Evolutionary conservation across 2,888 invertebrate species (phyloP).

Genomic region (Ormia ochracea): DNA sequence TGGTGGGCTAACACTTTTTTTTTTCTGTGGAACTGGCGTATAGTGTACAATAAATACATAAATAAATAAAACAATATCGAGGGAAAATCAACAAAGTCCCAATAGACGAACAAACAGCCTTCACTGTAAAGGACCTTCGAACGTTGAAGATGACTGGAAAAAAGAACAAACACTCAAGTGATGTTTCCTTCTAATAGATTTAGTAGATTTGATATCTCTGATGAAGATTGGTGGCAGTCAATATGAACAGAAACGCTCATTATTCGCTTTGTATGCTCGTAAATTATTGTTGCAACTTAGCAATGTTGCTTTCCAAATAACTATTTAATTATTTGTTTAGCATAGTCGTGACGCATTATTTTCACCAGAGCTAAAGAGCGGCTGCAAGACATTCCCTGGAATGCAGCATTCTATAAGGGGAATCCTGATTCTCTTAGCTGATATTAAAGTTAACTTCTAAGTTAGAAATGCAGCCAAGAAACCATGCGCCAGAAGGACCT

Average conservation of each 20-base stretch:
- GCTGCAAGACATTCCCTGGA: too few species aligned
- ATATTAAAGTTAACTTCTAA: too few species aligned
- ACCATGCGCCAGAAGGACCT: too few species aligned
- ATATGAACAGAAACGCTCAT: not conserved
- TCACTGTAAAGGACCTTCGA: not conserved
- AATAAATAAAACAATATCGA: not conserved
- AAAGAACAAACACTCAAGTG: conserved; percentile 11
- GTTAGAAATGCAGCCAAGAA: too few species aligned
- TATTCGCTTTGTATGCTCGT: not conserved
- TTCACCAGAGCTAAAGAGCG: too few species aligned
- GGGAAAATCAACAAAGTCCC: conserved; percentile 6
- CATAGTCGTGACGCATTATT: too few species aligned
- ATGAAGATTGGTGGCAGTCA: conserved; percentile 25
- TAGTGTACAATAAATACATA: not conserved
- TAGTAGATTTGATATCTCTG: conserved; percentile 46
- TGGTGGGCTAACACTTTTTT: not conserved
- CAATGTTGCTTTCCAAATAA: not conserved
- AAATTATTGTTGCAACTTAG: not conserved
- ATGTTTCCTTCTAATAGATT: conserved; percentile 12
- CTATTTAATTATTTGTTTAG: not conserved
- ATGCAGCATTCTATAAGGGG: too few species aligned
- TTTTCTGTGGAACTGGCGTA: not conserved
- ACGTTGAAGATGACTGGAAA: not conserved
- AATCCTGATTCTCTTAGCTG: too few species aligned
- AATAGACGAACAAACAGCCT: not conserved